Base-by-base conservation (phyloP, 1,140 invertebrate genomes). In the Spodoptera frugiperda region DNA sequence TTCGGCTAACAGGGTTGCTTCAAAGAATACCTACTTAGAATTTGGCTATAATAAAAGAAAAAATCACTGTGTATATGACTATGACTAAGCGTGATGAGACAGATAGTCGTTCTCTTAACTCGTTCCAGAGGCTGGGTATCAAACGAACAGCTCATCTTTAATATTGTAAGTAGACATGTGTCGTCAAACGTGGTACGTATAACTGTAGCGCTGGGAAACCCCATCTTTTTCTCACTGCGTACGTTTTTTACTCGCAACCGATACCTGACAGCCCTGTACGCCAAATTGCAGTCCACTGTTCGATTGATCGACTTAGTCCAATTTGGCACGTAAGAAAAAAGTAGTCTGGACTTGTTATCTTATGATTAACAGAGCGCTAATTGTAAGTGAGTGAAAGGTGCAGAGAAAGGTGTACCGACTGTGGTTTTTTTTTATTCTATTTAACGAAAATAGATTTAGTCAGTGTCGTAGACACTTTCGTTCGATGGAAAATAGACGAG, bases 351-450 rank as follows among this genome's bases (percentile, higher is more conserved):
- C 84, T 83, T 83, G 81, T 87, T 89, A 84, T 81, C 72, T 82
- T 75, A 86, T 88, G 89, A 87, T 92, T 91, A 93, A 88, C 87
- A 90, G 90, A 91, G 84, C 91, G 88, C 83, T 91, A 89, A 91
- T 88, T 84, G 81, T 59, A 84, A 81, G 81, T 81, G 76, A 83
- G 89, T 89, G 90, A 91, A 91, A 88, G 86, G 81, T 80, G 78
- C 65, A 81, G 83, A 86, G 86, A 86, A 86, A 91, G 89, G 86
- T 84, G 80, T 81, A 82, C 79, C 74, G 76, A 33, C 51, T 77
- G 48, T 65, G n/a, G 76, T 78, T 81, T 82, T 82, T 65, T 77
- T 78, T 81, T 82, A 83, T 86, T 85, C 84, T 78, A 73, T 81
- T 77, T 79, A 78, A 78, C 78, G 71, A 80, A 81, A 76, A 84